Evolutionary conservation across 2,113 vertebrate genomes (phyloP), one percentile per base, ranked within the genome.

Genomic region (Halichoeres trimaculatus): DNA sequence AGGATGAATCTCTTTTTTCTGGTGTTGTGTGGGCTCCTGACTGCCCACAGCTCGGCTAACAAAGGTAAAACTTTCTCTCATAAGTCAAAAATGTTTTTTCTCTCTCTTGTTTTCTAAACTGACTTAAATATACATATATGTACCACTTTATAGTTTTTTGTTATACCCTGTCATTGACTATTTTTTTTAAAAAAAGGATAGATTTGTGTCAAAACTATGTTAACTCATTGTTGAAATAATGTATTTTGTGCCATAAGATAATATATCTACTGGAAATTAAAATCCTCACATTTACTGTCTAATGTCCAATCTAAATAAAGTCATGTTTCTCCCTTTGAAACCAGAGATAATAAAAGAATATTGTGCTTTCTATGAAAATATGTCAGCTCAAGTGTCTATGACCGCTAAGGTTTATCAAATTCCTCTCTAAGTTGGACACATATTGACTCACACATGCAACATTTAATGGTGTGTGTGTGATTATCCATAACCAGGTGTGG

Each of bases 21-120:
- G 13, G 10, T 79, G 47, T 26, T 77, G 40, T 73, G 40, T 38
- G 24, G 53, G 48, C 65, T 86, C 20, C 72, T 86, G 41, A 57
- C 22, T 71, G 70, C 53, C 14, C 23, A 24, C 35, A 36, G 68
- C 64, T 87, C 76, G 53, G 76, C 60, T 8, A 17, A 70, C 50
- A 62, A 70, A 70, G 82, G 85, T 87, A 79, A 67, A 22, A 17
- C 30, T 2, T 51, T 17, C 16, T 17, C 5, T 17, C 17, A 16
- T 19, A 4, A 17, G 16, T 4, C 41, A 45, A 6, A 7, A 2
- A 17, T 7, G 1, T 17, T 17, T 5, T 19, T 17, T 7, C 3
- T 45, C 4, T 45, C 7, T 45, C 16, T 43, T 43, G 11, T 45
- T 34, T 23, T 4, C 10, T 12, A 40, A 13, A 12, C 13, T 40